Evolutionary conservation across 2,888 invertebrate genomes (phyloP), one percentile per base, ranked within the genome.

Genomic region (Cylloceria caligata): DNA sequence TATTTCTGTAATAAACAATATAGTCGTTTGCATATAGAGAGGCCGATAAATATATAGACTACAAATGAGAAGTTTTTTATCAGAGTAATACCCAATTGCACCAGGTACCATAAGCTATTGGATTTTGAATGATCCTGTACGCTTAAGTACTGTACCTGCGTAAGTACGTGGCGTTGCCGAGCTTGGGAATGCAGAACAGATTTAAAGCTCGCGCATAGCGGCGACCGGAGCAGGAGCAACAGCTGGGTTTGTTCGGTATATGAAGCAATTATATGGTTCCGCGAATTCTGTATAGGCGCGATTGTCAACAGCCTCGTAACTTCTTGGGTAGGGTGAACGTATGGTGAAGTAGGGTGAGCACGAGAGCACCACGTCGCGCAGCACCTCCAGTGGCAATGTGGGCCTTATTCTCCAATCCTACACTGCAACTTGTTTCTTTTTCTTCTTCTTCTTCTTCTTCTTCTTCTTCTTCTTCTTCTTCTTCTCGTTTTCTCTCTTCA

Each of bases 211-310:
- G 81, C 83, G 79, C 83, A 79, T 30, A 34, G 77, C 83, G 73
- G 77, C 80, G 75, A 27, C 47, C 21, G 39, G 2, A 45, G 30
- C 24, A 16, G 57, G 1, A n/a, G n/a, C 55, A 47, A 27, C 30
- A 34, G 19, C 45, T 11, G 57, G 16, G 34, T 34, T 60, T 21
- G 39, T 52, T 64, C 83, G 81, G 85, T 89, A 89, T 90, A 89
- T 90, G 86, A 89, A 90, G 89, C 89, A 89, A 89, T 90, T 89
- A 90, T 88, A 88, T 88, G 86, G 80, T 89, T 90, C 88, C 86
- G 86, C 87, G 88, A 89, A 89, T 88, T 85, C 80, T 84, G 52
- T 42, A 52, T 57, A 83, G 82, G 83, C 80, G 84, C 83, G 86
- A 90, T 89, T 87, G 88, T 90, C 88, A 89, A 89, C 88, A 82